A percentile compares a stretch with the other conserved stretches of the same genome.
Conservation (phyloP, 1,140 invertebrate genomes). For the Stenopsyche tienmushanensis region DNA sequence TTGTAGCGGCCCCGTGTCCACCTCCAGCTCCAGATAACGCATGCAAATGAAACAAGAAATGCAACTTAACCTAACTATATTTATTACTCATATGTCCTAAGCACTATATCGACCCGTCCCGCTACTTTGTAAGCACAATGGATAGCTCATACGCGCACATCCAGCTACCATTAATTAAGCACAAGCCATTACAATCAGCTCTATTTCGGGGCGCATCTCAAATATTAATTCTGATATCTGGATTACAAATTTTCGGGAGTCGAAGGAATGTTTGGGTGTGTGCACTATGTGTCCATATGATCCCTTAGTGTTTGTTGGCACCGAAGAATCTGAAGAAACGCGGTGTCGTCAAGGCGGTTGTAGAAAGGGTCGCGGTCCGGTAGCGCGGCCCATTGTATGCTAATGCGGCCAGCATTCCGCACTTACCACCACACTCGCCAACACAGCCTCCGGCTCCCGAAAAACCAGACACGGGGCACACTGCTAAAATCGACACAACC, state of each 20-base stretch:
- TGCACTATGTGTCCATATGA: neutral
- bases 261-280: too few species aligned
- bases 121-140: too few species aligned
- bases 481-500: too few species aligned
- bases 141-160: too few species aligned
- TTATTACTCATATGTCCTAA: neutral
- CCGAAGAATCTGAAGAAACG: neutral
- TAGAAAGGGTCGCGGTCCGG: slow-evolving; percentile 12
- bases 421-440: slow-evolving; percentile 7
- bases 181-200: too few species aligned
- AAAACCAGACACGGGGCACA: too few species aligned
- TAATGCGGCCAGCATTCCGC: slow-evolving; percentile 40
- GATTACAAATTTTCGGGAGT: too few species aligned
- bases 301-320: neutral
- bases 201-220: too few species aligned
- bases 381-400: slow-evolving; percentile 36
- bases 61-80: slow-evolving; percentile 11
- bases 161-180: too few species aligned
- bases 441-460: neutral
- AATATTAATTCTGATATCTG: too few species aligned
- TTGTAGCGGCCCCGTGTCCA: neutral
- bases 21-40: neutral
- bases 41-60: slow-evolving; percentile 7
- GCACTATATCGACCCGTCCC: too few species aligned
- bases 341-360: slow-evolving; percentile 4